Base-by-base conservation (phyloP, 2,797 vertebrate species). In the Lithobates pipiens region DNA sequence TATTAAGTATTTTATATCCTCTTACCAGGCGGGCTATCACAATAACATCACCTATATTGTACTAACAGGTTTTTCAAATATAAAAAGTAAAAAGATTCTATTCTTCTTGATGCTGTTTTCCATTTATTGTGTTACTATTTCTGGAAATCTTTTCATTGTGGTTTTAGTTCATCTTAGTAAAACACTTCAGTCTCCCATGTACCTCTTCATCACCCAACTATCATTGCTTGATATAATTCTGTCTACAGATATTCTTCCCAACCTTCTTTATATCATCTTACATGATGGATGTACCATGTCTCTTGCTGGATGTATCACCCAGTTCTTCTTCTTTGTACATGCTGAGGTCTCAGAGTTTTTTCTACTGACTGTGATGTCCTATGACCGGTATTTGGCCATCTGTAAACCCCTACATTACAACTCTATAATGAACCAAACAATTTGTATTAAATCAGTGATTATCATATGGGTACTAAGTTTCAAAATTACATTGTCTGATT, bases 171-270 rank as follows among this genome's bases (percentile, higher is more conserved):
- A 13, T 18, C 57, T 61, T 21, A n/a, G 57, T 61, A 61, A 61
- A 21, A 23, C 18, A 18, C 57, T n/a, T n/a, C 57, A 18, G 16
- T 61, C 57, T 0, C 89, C 90, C 0, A 88, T 91, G 39, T 91
- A 91, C 0, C 88, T 91, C 79, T 90, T 91, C 25, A 80, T 91
- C 42, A 81, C 82, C 11, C 89, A 91, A 18, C 39, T 83, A 5
- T n/a, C 80, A 5, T 18, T 75, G 8, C 21, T 9, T 44, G 80
- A 83, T 25, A 67, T 83, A 18, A 29, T 75, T 16, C n/a, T 68
- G 7, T 25, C 80, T 8, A 65, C 80, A 57, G 75, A 63, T 46
- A 34, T 75, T 46, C n/a, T 75, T 16, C 80, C 80, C 13, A 42
- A 65, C 6, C 23, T 83, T 39, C 57, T 83, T 2, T 9, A 57